Percentiles rank a stretch among this genome's conserved stretches.
phyloP scores from a whole-genome alignment of 2,888 invertebrate genomes.

The Zaprionus obscuricornis region DNA sequence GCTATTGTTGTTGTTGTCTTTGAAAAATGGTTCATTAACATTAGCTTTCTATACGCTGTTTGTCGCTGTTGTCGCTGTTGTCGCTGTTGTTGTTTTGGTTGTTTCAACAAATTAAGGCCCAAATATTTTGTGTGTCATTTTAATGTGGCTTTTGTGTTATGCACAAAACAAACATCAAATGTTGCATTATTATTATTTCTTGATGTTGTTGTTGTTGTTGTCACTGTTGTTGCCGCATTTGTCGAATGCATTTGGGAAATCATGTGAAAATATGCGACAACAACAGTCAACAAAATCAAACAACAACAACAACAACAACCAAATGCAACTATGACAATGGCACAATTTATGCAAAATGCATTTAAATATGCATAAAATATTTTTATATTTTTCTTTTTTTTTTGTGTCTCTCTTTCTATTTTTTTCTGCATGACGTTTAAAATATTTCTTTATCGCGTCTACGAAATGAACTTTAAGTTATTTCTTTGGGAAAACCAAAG shows the following conservation, averaged over 20 bases:
- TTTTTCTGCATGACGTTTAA: conserved; percentile 43
- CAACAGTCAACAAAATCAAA: no score
- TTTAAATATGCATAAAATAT: conserved; percentile 53
- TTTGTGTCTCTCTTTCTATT: not conserved
- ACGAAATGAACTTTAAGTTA: no score
- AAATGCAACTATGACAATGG: conserved; percentile 58
- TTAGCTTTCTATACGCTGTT: conserved; percentile 59
- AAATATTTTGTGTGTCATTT: conserved; percentile 68
- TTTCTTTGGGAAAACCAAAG: no score
- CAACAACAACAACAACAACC: conserved; percentile 5
- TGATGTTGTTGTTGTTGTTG: conserved; percentile 8
- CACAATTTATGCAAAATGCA: conserved; percentile 66
- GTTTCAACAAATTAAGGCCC: conserved; percentile 56
- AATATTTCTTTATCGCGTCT: no score
- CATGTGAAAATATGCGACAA: conserved; percentile 45
- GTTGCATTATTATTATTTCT: conserved; percentile 37
- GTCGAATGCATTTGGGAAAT: conserved; percentile 61
- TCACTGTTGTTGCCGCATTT: conserved; percentile 32
- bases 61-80: conserved; percentile 8
- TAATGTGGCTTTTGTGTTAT: conserved; percentile 51
- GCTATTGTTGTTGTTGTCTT: conserved; percentile 39
- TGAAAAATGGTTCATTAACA: conserved; percentile 69
- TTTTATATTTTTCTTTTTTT: conserved; percentile 17
- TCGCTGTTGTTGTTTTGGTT: conserved; percentile 21
- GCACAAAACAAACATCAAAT: no score